Conservation (phyloP, 2,888 invertebrate genomes). For the Cryptocephalus primarius region DNA sequence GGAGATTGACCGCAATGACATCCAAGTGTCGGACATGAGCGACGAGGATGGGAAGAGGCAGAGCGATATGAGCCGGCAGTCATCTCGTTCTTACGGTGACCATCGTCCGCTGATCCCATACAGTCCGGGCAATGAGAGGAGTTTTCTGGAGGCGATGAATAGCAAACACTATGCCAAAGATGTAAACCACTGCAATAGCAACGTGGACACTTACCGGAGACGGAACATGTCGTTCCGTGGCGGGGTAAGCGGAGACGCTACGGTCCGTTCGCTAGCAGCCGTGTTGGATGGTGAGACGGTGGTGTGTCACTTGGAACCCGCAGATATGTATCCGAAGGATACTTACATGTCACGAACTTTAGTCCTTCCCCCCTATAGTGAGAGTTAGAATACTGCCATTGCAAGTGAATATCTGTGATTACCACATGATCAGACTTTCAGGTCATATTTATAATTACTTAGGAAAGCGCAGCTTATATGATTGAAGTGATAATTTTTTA, state of each 20-base stretch:
- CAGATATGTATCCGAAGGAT: conserved; percentile 38
- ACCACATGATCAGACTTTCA: conserved; percentile 36
- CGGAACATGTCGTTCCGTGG: conserved; percentile 28
- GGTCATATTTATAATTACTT: conserved; percentile 25
- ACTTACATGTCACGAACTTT: conserved; percentile 42
- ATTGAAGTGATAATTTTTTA: conserved; percentile 4
- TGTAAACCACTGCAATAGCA: conserved; percentile 37
- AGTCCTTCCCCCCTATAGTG: conserved; percentile 50
- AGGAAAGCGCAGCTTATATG: conserved; percentile 35
- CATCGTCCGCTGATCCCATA: conserved; percentile 71
- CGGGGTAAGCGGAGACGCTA: conserved; percentile 42
- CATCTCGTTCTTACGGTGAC: conserved; percentile 68
- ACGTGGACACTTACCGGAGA: conserved; percentile 43
- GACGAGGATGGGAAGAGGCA: conserved; percentile 68
- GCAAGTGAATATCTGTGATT: conserved; percentile 43
- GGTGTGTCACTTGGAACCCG: conserved; percentile 75
- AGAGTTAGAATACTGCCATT: conserved; percentile 44
- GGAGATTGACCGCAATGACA: conserved; percentile 63
- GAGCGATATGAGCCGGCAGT: conserved; percentile 58
- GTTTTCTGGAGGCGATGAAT: conserved; percentile 30
- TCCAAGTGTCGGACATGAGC: conserved; percentile 65
- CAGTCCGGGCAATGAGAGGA: conserved; percentile 54
- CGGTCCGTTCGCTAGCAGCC: conserved; percentile 56
- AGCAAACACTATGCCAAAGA: conserved; percentile 24
- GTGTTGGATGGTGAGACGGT: conserved; percentile 79